Evolutionary conservation across 2,888 invertebrate genomes (phyloP), one percentile per base, ranked within the genome.

Genomic region (Pantelozetes paolii): DNA sequence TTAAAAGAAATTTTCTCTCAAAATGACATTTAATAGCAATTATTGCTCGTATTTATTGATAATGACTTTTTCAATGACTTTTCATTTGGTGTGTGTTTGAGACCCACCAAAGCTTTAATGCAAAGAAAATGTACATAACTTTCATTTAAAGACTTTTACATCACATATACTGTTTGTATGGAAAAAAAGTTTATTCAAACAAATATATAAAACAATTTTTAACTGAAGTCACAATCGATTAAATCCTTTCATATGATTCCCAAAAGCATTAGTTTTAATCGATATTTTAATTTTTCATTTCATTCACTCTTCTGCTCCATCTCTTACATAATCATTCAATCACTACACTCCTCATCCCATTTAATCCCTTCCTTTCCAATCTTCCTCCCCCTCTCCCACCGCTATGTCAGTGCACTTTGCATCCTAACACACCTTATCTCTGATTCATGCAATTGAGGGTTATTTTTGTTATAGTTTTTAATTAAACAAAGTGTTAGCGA

Each of bases 261-360:
- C 45, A 6, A 45, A 45, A 11, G 18, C 62, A 54, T 54, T 54
- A 28, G 62, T 18, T 62, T 62, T 18, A 62, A 62, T 62, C 62
- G 18, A 62, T n/a, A n/a, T 62, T 62, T 18, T 30, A 62, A 32
- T 62, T 9, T 32, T n/a, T 62, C 30, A 15, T 32, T n/a, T 62
- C 30, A 15, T 30, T 48, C 57, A 57, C 30, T 32, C 62, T 32
- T 62, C 18, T 32, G 15, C 62, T 62, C 62, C 62, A 62, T 62
- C 62, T 62, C 62, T 62, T 62, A 62, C 18, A 62, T 62, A 62
- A 32, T 62, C 62, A 62, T 30, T 62, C 62, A 62, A 62, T 62
- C 62, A 62, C 20, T 32, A 30, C 18, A 32, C 32, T 62, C 62
- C 11, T 62, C 13, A 9, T 28, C 26, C 26, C 30, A 57, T 28